Evolutionary conservation across 2,888 invertebrate species (phyloP).

Genomic region (Ecliptopera silaceata): DNA sequence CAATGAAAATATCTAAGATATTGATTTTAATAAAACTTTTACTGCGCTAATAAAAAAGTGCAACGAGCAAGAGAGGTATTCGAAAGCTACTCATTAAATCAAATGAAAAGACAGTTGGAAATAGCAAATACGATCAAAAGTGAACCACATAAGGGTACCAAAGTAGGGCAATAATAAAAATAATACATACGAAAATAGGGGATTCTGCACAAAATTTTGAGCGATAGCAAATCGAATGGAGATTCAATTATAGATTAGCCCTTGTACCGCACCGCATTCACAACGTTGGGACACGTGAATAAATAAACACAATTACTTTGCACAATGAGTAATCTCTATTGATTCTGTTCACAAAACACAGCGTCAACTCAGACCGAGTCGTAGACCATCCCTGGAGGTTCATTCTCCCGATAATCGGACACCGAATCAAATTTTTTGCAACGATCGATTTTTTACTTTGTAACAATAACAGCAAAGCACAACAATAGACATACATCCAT

Average conservation of each 20-base stretch:
- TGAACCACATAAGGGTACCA: not conserved
- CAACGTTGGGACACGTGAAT: constrained; percentile 78
- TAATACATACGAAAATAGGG: constrained; percentile 45
- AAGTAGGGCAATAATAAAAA: constrained; percentile 42
- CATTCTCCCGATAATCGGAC: constrained; percentile 66
- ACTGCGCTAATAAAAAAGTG: too few species aligned
- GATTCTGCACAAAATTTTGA: constrained; percentile 60
- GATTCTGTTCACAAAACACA: constrained; percentile 69
- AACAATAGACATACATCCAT: constrained; percentile 80
- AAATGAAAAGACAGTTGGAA: not conserved
- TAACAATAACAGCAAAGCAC: constrained; percentile 65
- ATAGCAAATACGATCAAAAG: not conserved
- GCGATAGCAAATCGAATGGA: constrained; percentile 74
- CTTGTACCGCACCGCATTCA: constrained; percentile 74
- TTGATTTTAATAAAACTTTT: too few species aligned
- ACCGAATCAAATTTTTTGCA: constrained; percentile 63
- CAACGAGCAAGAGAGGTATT: too few species aligned
- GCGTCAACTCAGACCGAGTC: constrained; percentile 60
- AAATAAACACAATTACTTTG: constrained; percentile 80
- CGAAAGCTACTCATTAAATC: not conserved
- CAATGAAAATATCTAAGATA: too few species aligned
- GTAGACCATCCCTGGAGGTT: constrained; percentile 58
- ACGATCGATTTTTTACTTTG: constrained; percentile 66
- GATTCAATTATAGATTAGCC: constrained; percentile 83
- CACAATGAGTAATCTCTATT: constrained; percentile 78